These are phyloP conservation scores for Chloroceryle inda DNA, from an alignment of 2,797 vertebrate genomes.

Conservation along the genomic window DNA sequence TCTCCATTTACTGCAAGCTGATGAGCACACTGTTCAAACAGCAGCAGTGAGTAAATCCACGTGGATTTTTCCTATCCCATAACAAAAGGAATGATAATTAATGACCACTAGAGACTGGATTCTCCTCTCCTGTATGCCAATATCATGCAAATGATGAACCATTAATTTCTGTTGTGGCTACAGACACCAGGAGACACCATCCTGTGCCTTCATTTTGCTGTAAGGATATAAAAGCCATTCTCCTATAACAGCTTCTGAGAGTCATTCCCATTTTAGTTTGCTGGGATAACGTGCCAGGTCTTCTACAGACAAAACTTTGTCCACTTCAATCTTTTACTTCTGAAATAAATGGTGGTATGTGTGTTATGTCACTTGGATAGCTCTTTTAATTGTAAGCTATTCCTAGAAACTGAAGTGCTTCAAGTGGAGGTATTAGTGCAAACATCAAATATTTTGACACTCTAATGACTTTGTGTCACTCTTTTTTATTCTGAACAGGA, in stretches of 20 bases:
- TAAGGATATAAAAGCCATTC: not conserved
- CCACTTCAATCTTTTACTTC: not conserved
- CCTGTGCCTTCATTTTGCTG: not conserved
- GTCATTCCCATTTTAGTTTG: not conserved
- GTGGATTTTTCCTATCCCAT: not conserved
- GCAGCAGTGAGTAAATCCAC: constrained; percentile 54
- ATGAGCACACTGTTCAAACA: constrained; percentile 18
- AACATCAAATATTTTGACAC: not conserved
- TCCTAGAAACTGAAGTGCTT: not conserved
- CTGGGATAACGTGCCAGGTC: not conserved
- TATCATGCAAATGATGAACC: not conserved
- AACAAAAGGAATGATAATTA: not conserved
- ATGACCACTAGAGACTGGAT: not conserved
- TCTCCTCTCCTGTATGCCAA: not conserved
- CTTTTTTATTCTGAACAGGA: not conserved
- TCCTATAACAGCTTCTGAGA: not conserved
- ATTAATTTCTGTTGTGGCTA: not conserved
- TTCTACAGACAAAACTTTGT: not conserved
- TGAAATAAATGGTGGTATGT: not conserved
- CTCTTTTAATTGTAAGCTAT: not conserved
- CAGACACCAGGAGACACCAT: not conserved
- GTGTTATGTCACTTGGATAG: constrained; percentile 61
- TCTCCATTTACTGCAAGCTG: constrained; percentile 79
- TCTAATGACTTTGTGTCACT: not conserved
- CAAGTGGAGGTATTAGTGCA: not conserved